These are phyloP conservation scores for Elysia chlorotica DNA, from an alignment of 1,140 invertebrate genomes.

Conservation along the genomic window DNA sequence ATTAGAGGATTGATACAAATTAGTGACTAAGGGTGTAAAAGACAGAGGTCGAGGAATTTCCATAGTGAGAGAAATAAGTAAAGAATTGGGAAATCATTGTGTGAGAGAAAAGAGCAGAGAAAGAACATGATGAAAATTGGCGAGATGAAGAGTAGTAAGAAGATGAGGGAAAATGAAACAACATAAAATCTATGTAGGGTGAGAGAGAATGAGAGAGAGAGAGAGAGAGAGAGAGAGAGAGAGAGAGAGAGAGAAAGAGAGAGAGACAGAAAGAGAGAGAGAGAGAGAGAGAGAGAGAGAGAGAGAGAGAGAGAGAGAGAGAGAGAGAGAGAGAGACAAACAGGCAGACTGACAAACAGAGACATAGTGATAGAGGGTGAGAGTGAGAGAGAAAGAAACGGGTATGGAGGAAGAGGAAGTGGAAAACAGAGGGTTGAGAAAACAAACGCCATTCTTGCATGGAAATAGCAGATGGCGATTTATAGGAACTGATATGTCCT, in stretches of 20 bases:
- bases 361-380: not conserved
- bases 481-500: too few species aligned
- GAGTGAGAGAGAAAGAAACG: not conserved
- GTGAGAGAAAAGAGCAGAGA: too few species aligned
- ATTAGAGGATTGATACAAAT: too few species aligned
- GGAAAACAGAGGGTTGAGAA: conserved; percentile 12
- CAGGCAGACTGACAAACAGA: not conserved
- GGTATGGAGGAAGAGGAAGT: not conserved
- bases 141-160: too few species aligned
- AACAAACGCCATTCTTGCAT: too few species aligned
- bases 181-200: not conserved
- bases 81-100: too few species aligned
- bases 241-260: conserved; percentile 8
- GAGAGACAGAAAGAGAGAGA: conserved; percentile 20
- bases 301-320: conserved; percentile 25
- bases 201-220: not conserved
- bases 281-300: conserved; percentile 23
- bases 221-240: conserved; percentile 4
- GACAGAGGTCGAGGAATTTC: too few species aligned
- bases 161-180: not conserved
- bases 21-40: too few species aligned
- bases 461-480: too few species aligned
- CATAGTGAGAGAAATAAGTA: too few species aligned
- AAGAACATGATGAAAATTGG: too few species aligned
- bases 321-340: conserved; percentile 11